A percentile compares a stretch with the other conserved stretches of the same genome.
These are phyloP conservation scores for Hyla sarda DNA, from an alignment of 2,113 vertebrate species.

Conservation along the genomic window DNA sequence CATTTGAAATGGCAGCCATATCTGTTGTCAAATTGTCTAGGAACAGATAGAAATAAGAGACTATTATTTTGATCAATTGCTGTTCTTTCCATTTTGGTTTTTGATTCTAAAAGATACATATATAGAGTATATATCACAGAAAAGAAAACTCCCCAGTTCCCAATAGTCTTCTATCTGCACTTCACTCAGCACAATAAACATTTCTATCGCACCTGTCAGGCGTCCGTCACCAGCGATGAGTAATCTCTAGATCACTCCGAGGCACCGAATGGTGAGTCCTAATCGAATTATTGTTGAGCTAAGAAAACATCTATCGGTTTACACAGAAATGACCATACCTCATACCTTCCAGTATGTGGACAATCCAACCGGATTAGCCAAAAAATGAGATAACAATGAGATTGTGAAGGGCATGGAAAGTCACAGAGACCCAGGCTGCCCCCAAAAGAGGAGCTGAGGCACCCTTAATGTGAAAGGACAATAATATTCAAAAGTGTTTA, in stretches of 20 bases:
- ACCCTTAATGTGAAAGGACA: too few relatives aligned
- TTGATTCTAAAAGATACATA: background rate
- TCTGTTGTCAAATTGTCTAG: too few relatives aligned
- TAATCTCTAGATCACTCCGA: slow-evolving; percentile 15
- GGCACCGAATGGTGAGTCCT: background rate
- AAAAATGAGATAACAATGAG: background rate
- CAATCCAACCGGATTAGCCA: background rate
- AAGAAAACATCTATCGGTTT: slow-evolving; percentile 49
- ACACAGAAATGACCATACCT: slow-evolving; percentile 12
- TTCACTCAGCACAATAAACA: background rate
- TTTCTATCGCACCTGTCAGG: slow-evolving; percentile 29
- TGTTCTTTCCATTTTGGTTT: background rate
- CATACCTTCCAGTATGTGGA: background rate
- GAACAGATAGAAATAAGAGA: too few relatives aligned
- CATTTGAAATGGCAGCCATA: too few relatives aligned
- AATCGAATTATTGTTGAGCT: slow-evolving; percentile 37
- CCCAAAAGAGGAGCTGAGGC: background rate
- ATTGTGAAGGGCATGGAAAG: slow-evolving; percentile 3
- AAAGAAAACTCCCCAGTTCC: background rate
- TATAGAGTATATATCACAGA: background rate
- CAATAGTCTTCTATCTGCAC: background rate
- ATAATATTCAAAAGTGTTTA: too few relatives aligned
- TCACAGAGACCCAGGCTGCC: background rate
- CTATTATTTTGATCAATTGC: too few relatives aligned
- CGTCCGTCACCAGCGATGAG: slow-evolving; percentile 9